Evolutionary conservation across 2,888 invertebrate genomes (phyloP).

Genomic region (Coremacera marginata): DNA sequence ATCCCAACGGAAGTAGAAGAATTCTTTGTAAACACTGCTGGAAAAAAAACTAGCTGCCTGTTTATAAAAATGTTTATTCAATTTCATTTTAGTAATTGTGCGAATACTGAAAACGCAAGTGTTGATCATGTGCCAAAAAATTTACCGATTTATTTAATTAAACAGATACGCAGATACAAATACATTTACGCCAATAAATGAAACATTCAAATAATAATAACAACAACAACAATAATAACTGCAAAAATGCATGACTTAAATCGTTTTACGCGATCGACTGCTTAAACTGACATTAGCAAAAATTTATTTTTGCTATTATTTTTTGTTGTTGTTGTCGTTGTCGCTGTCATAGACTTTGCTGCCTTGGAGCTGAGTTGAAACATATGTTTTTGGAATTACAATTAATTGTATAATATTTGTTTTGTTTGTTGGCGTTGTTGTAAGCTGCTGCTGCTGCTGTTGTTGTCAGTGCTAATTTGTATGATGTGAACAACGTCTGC

Average conservation of each 20-base stretch:
- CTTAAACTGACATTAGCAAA: constrained; percentile 9
- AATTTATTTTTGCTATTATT: not conserved
- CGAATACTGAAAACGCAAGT: constrained; percentile 29
- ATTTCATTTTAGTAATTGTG: not conserved
- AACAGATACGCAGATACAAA: not conserved
- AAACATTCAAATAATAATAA: not conserved
- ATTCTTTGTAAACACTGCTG: no score
- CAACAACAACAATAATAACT: not conserved
- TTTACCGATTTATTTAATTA: not conserved
- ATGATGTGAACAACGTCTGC: not conserved
- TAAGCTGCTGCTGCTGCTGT: not conserved
- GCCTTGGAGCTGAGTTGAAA: not conserved
- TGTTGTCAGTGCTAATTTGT: not conserved
- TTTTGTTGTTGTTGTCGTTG: constrained; percentile 3
- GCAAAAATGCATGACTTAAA: not conserved
- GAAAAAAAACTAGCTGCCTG: no score
- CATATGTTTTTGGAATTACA: constrained; percentile 28
- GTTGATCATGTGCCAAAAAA: constrained; percentile 20
- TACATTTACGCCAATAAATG: not conserved
- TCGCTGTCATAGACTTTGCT: not conserved
- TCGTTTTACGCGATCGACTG: not conserved
- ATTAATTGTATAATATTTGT: constrained; percentile 10
- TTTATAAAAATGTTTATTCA: constrained; percentile 1
- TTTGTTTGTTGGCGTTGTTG: not conserved
- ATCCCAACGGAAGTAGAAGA: no score